Percentiles rank a stretch among this genome's conserved stretches.
Conservation (phyloP, 2,797 vertebrate genomes). For the Meda fulgida region DNA sequence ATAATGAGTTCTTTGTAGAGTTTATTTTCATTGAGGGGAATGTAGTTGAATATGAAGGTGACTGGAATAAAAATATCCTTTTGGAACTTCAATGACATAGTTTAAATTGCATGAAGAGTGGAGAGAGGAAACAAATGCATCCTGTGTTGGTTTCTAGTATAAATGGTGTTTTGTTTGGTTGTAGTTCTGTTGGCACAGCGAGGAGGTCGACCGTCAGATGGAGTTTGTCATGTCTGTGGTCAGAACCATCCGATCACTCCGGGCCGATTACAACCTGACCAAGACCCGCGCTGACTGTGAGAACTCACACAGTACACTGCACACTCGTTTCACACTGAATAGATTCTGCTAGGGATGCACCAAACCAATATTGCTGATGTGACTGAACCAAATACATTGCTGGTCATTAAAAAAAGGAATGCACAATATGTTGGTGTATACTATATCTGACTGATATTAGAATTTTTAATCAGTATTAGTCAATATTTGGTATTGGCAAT, state of each 20-base stretch:
- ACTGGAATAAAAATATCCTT: background rate
- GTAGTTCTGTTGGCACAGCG: conserved; percentile 87
- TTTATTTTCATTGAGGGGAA: background rate
- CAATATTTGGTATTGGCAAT: no score
- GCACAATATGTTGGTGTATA: background rate
- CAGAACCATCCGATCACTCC: conserved; percentile 84
- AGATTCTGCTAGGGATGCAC: background rate
- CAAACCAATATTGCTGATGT: background rate
- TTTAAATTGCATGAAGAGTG: background rate
- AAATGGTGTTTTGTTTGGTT: conserved; percentile 46
- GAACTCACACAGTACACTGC: conserved; percentile 44
- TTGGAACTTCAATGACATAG: background rate
- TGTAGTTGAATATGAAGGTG: background rate
- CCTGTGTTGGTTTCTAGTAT: background rate
- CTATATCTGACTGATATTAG: no score
- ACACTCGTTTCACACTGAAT: background rate
- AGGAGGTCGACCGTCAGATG: conserved; percentile 81
- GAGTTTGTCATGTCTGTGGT: conserved; percentile 86
- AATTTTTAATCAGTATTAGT: no score
- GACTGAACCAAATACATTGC: background rate
- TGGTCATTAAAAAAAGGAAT: background rate
- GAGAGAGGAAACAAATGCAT: background rate
- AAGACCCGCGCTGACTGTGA: conserved; percentile 90
- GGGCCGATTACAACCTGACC: conserved; percentile 91
- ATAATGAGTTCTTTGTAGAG: background rate